These are phyloP conservation scores for Tenthredo scrophulariae DNA, from an alignment of 2,888 invertebrate genomes.

Conservation along the genomic window DNA sequence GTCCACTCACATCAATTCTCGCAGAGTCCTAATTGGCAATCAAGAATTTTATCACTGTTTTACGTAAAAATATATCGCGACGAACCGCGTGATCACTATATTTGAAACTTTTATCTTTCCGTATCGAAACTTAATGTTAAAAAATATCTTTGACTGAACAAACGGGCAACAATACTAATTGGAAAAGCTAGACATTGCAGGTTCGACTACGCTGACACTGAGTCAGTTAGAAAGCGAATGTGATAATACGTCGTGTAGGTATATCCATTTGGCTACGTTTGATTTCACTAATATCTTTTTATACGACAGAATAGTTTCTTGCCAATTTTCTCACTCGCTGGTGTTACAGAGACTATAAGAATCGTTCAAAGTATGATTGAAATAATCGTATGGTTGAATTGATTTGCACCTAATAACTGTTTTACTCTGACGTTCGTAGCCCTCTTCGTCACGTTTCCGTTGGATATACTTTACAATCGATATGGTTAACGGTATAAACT, in stretches of 20 bases:
- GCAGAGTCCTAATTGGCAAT: not conserved
- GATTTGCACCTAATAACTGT: conserved; percentile 37
- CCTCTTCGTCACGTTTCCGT: conserved; percentile 36
- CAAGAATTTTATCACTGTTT: not conserved
- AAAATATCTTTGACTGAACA: not conserved
- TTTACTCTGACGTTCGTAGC: conserved; percentile 9
- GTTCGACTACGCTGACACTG: conserved; percentile 39
- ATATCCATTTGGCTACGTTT: conserved; percentile 28
- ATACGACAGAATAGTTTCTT: not conserved
- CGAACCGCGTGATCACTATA: not conserved
- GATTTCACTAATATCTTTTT: conserved; percentile 30
- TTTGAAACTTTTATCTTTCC: not conserved
- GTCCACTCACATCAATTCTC: not conserved
- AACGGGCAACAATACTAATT: not conserved
- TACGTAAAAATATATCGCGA: not conserved
- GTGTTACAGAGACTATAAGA: not conserved
- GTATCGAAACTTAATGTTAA: not conserved
- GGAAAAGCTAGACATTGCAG: conserved; percentile 8
- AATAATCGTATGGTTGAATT: not conserved
- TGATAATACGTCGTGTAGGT: conserved; percentile 22
- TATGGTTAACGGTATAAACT: conserved; percentile 28
- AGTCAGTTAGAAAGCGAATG: conserved; percentile 51
- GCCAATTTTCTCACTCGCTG: not conserved
- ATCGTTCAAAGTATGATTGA: not conserved
- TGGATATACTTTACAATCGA: conserved; percentile 2